phyloP scores from a whole-genome alignment of 2,113 vertebrate species.

The Baryphthengus martii region DNA sequence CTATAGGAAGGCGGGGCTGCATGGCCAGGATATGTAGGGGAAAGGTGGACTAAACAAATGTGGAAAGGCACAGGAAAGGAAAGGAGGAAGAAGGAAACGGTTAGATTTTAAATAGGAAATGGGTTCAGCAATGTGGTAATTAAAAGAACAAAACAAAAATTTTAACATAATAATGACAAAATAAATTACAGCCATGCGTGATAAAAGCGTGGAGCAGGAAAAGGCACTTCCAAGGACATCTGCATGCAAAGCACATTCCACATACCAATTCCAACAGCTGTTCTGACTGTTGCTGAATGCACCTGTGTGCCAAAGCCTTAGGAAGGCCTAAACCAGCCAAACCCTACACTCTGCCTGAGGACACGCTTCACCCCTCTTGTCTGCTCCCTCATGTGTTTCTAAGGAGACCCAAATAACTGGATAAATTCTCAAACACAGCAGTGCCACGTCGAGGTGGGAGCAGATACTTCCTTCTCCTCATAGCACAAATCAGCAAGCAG shows the following conservation, averaged over 20 bases:
- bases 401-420: neutral
- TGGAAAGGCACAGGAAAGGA: constrained; percentile 27
- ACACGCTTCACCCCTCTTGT: neutral
- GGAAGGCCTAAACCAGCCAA: neutral
- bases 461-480: neutral
- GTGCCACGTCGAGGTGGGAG: neutral
- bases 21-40: constrained; percentile 78
- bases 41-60: constrained; percentile 82
- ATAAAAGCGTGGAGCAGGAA: constrained; percentile 38
- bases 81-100: constrained; percentile 39
- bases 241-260: constrained; percentile 43
- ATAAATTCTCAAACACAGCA: neutral
- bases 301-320: constrained; percentile 3
- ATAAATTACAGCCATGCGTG: constrained; percentile 50
- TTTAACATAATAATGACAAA: constrained; percentile 46
- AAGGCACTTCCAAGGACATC: neutral
- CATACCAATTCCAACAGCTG: constrained; percentile 32
- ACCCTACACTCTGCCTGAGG: neutral
- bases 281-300: neutral
- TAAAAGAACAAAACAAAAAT: constrained; percentile 42
- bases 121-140: constrained; percentile 49
- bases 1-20: constrained; percentile 76
- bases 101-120: constrained; percentile 42
- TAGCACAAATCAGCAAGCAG: neutral
- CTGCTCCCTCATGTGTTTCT: neutral